Conservation (phyloP, 2,888 invertebrate species). For the Eledona agricola region DNA sequence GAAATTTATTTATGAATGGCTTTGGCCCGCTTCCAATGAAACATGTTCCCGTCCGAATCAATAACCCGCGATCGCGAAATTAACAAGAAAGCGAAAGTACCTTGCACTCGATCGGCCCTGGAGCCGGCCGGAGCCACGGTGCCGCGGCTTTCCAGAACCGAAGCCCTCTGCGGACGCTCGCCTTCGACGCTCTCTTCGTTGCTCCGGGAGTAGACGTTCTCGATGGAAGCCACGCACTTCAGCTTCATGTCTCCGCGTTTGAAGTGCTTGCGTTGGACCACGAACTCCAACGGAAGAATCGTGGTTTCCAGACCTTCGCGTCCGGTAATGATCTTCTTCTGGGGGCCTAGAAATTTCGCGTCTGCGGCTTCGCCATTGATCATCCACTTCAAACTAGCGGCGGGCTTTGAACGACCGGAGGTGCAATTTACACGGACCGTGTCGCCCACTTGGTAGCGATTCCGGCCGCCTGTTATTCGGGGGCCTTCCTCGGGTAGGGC, state of each 20-base stretch:
- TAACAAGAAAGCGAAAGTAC: slow-evolving; percentile 60
- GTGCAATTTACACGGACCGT: slow-evolving; percentile 85
- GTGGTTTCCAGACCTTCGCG: slow-evolving; percentile 80
- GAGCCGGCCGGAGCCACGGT: slow-evolving; percentile 65
- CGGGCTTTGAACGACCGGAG: slow-evolving; percentile 82
- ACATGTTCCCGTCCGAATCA: slow-evolving; percentile 50
- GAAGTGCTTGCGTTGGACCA: slow-evolving; percentile 83
- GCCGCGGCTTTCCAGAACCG: slow-evolving; percentile 80
- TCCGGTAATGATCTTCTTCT: slow-evolving; percentile 66
- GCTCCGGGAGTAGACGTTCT: slow-evolving; percentile 85
- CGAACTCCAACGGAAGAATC: slow-evolving; percentile 80
- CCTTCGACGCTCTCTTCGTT: slow-evolving; percentile 90
- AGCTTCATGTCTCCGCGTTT: slow-evolving; percentile 85
- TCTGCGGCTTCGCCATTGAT: slow-evolving; percentile 82
- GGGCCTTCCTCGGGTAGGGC: slow-evolving; percentile 84
- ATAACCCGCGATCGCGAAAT: slow-evolving; percentile 27
- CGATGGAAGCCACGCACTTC: slow-evolving; percentile 89
- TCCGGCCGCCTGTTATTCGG: slow-evolving; percentile 80
- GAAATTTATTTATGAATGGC: slow-evolving; percentile 63
- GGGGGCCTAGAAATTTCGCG: slow-evolving; percentile 62
- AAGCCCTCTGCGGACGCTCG: slow-evolving; percentile 76
- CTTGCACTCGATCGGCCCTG: slow-evolving; percentile 79
- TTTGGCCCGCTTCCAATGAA: slow-evolving; percentile 59
- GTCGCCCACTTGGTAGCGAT: slow-evolving; percentile 84
- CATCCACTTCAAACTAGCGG: slow-evolving; percentile 85